These are phyloP conservation scores for Clepsis dumicolana DNA, from an alignment of 2,888 invertebrate species.

Conservation along the genomic window DNA sequence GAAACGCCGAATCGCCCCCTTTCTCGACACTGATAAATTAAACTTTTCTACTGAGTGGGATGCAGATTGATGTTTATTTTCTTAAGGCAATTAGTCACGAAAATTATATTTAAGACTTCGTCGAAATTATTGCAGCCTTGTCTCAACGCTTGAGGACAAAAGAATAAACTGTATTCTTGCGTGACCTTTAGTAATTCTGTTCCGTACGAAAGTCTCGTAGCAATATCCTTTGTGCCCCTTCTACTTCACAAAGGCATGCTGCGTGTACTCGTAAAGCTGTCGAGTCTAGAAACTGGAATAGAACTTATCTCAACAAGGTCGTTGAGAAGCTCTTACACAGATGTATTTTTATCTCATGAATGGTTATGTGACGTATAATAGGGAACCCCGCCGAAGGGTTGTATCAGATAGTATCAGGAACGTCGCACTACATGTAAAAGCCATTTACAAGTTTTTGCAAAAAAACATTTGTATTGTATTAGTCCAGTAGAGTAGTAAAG, in stretches of 20 bases:
- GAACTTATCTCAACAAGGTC: conserved; percentile 22
- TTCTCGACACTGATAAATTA: too few relatives aligned
- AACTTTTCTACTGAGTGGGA: background rate
- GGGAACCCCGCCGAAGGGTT: conserved; percentile 45
- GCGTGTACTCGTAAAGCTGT: too few relatives aligned
- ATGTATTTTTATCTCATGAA: conserved; percentile 58
- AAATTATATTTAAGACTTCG: background rate
- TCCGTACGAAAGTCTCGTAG: background rate
- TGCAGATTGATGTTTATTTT: background rate
- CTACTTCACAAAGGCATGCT: conserved; percentile 17
- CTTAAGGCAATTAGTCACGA: background rate
- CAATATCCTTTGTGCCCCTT: background rate
- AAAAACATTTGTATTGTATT: background rate
- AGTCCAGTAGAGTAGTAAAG: background rate
- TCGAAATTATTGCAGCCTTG: conserved; percentile 7
- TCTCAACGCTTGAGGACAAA: conserved; percentile 6
- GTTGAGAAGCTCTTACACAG: conserved; percentile 1
- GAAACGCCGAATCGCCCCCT: too few relatives aligned
- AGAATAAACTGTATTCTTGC: conserved; percentile 9
- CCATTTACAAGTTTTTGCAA: conserved; percentile 19
- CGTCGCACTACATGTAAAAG: conserved; percentile 18
- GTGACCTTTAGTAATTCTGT: conserved; percentile 20
- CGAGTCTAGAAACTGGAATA: background rate
- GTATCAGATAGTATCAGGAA: conserved; percentile 50
- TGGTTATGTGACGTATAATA: conserved; percentile 58